phyloP scores from a whole-genome alignment of 2,888 invertebrate species.

The Xestia xanthographa region DNA sequence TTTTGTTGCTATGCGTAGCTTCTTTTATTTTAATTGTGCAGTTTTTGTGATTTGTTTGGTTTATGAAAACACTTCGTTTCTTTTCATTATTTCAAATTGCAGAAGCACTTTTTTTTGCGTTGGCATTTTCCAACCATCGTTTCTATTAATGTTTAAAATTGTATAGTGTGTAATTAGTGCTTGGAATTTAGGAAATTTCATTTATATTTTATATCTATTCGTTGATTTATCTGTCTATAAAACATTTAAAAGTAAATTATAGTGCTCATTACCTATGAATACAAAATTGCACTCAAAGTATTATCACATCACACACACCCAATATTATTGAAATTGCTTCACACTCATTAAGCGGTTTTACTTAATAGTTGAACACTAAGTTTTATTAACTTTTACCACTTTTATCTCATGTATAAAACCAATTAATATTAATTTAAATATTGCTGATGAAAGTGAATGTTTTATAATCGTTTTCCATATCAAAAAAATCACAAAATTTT shows the following conservation, averaged over 20 bases:
- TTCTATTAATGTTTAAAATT: background rate
- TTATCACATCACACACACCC: slow-evolving; percentile 20
- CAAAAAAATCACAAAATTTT: slow-evolving; percentile 9
- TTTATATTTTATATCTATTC: background rate
- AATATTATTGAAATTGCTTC: slow-evolving; percentile 11
- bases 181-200: rapidly evolving
- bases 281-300: background rate
- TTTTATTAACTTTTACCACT: slow-evolving; percentile 3
- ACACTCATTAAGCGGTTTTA: background rate
- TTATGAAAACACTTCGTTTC: background rate
- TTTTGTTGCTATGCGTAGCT: slow-evolving; percentile 59
- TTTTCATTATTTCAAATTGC: background rate
- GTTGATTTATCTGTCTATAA: background rate
- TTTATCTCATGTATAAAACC: slow-evolving; percentile 12
- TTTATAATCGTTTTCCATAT: background rate
- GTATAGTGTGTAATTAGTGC: rapidly evolving
- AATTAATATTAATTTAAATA: slow-evolving; percentile 37
- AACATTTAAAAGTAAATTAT: background rate
- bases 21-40: slow-evolving; percentile 43
- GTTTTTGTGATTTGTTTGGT: background rate
- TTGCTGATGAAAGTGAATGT: slow-evolving; percentile 38
- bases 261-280: background rate
- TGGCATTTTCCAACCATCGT: background rate
- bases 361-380: background rate
- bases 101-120: no score